These are phyloP conservation scores for Stegodyphus mimosarum DNA, from an alignment of 1,140 invertebrate genomes.

Conservation along the genomic window DNA sequence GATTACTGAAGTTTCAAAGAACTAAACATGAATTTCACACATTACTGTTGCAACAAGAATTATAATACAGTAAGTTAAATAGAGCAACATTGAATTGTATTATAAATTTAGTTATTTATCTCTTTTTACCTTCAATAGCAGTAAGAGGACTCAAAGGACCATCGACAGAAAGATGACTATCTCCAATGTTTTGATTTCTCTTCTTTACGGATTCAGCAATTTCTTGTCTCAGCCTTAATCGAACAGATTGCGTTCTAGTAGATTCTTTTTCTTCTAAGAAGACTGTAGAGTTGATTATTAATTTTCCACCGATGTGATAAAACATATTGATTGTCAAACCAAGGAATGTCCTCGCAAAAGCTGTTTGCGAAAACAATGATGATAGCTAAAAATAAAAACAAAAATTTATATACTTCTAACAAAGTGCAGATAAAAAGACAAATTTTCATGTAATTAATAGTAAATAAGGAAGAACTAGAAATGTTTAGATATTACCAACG, in stretches of 20 bases:
- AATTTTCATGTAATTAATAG: too few relatives aligned
- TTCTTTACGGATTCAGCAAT: constrained; percentile 84
- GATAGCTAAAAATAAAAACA: constrained; percentile 36
- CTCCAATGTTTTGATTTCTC: constrained; percentile 86
- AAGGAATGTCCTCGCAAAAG: constrained; percentile 72
- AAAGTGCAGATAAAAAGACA: too few relatives aligned
- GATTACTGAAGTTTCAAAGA: too few relatives aligned
- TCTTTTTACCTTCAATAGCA: constrained; percentile 71
- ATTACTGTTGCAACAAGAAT: not conserved
- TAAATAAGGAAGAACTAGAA: too few relatives aligned
- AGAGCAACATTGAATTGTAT: not conserved
- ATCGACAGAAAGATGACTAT: constrained; percentile 84
- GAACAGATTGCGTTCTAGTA: constrained; percentile 70
- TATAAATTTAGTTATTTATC: not conserved
- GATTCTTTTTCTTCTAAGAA: constrained; percentile 76
- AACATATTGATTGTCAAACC: constrained; percentile 83
- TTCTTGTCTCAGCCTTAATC: constrained; percentile 82
- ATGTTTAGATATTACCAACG: too few relatives aligned
- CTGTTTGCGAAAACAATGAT: constrained; percentile 24
- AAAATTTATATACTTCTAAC: too few relatives aligned
- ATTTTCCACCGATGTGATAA: constrained; percentile 73
- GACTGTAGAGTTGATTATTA: constrained; percentile 86
- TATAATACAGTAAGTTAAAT: constrained; percentile 1
- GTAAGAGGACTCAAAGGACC: constrained; percentile 80
- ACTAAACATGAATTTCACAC: not conserved